phyloP scores from a whole-genome alignment of 2,888 invertebrate species.

The Netelia fuscicornis region DNA sequence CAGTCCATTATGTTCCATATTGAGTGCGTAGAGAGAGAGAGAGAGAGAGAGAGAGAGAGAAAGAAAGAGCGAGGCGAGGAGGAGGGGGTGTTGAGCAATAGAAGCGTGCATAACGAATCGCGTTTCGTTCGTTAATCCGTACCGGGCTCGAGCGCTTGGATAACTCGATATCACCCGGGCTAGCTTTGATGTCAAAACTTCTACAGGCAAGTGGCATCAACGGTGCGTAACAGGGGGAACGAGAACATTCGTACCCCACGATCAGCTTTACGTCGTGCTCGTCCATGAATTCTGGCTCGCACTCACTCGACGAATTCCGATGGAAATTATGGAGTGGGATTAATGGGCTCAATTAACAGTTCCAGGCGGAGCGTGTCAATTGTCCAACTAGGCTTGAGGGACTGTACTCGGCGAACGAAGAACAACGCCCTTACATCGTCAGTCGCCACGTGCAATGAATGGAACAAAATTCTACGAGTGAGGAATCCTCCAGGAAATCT shows the following conservation, averaged over 20 bases:
- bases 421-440: too few relatives aligned
- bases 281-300: background rate
- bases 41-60: conserved; percentile 1
- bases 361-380: conserved; percentile 33
- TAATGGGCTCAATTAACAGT: conserved; percentile 52
- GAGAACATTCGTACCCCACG: background rate
- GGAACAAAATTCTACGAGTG: too few relatives aligned
- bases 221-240: conserved; percentile 14
- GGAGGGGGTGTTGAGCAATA: background rate
- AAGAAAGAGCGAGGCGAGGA: background rate
- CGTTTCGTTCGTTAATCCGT: conserved; percentile 14
- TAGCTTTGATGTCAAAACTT: conserved; percentile 54
- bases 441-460: too few relatives aligned
- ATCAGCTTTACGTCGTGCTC: background rate
- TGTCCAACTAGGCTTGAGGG: background rate
- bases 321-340: conserved; percentile 37
- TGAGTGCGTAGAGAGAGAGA: conserved; percentile 2
- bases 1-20: conserved; percentile 42
- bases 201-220: background rate
- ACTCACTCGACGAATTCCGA: conserved; percentile 25
- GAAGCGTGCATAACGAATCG: conserved; percentile 44
- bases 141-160: conserved; percentile 27
- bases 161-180: conserved; percentile 41
- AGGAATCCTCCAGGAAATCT: background rate
- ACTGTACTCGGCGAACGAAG: too few relatives aligned